phyloP scores from a whole-genome alignment of 2,888 invertebrate species.

The Stratiomys singularior region DNA sequence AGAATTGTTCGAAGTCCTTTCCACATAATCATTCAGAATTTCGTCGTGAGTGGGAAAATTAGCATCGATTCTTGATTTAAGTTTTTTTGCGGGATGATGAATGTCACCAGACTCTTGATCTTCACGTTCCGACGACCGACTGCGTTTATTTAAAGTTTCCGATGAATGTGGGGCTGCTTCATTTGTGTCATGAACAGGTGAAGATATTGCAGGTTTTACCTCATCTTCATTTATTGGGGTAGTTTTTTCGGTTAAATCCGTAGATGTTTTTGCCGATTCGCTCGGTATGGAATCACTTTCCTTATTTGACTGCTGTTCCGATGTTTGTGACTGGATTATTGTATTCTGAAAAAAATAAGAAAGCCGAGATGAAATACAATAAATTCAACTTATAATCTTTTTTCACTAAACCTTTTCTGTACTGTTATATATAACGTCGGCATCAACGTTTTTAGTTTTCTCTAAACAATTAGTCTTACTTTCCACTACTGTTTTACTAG shows the following conservation, averaged over 20 bases:
- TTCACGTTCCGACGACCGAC: conserved; percentile 37
- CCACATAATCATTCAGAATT: conserved; percentile 73
- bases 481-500: background rate
- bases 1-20: conserved; percentile 71
- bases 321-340: background rate
- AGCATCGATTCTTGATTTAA: conserved; percentile 68
- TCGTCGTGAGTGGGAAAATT: conserved; percentile 70
- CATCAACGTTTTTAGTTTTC: background rate
- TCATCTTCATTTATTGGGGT: background rate
- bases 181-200: background rate
- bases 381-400: background rate
- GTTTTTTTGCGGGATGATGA: conserved; percentile 62
- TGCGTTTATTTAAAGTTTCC: conserved; percentile 40
- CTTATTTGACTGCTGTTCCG: background rate
- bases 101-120: conserved; percentile 51
- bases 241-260: background rate
- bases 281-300: conserved; percentile 14
- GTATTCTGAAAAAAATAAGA: background rate
- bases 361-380: background rate
- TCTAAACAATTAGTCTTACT: background rate
- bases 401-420: background rate
- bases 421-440: background rate
- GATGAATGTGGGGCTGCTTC: background rate
- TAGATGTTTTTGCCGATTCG: background rate
- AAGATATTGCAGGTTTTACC: background rate